These are phyloP conservation scores for Coluber constrictor DNA, from an alignment of 2,797 vertebrate species.

Conservation along the genomic window DNA sequence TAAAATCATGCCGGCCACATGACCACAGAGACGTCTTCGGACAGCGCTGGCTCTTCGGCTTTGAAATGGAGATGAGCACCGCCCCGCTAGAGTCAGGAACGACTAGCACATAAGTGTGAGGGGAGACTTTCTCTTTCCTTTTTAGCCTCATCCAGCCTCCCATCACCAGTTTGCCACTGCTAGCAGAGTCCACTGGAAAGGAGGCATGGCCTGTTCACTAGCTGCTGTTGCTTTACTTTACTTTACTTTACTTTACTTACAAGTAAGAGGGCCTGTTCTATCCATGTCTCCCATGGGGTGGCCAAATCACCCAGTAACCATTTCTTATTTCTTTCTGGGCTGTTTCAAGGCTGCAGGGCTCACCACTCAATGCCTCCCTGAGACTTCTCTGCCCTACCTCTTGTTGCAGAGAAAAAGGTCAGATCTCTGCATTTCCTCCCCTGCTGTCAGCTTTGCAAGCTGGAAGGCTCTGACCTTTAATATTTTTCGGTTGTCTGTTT, in stretches of 20 bases:
- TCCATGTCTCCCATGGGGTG: constrained; percentile 3
- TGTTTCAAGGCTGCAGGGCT: constrained; percentile 41
- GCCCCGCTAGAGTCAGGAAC: too few species aligned
- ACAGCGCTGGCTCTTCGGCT: too few species aligned
- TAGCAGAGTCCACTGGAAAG: too few species aligned
- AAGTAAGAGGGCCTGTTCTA: background rate
- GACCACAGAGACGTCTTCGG: too few species aligned
- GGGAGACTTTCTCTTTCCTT: too few species aligned
- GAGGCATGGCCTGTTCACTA: background rate
- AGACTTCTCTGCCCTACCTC: constrained; percentile 49
- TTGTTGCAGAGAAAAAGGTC: constrained; percentile 40
- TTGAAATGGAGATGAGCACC: too few species aligned
- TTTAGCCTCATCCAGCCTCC: background rate
- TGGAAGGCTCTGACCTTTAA: constrained; percentile 42
- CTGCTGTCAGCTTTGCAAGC: constrained; percentile 39
- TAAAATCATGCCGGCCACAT: too few species aligned
- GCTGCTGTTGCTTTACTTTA: background rate
- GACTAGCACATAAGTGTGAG: too few species aligned
- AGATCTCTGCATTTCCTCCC: constrained; percentile 32
- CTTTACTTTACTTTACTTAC: too few species aligned
- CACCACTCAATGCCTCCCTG: constrained; percentile 38
- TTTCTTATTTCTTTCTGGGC: constrained; percentile 50
- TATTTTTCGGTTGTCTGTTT: constrained; percentile 7
- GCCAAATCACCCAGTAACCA: constrained; percentile 38
- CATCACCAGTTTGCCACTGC: background rate